These are phyloP conservation scores for Adrianichthys oophorus DNA, from an alignment of 2,797 vertebrate genomes.

Conservation along the genomic window DNA sequence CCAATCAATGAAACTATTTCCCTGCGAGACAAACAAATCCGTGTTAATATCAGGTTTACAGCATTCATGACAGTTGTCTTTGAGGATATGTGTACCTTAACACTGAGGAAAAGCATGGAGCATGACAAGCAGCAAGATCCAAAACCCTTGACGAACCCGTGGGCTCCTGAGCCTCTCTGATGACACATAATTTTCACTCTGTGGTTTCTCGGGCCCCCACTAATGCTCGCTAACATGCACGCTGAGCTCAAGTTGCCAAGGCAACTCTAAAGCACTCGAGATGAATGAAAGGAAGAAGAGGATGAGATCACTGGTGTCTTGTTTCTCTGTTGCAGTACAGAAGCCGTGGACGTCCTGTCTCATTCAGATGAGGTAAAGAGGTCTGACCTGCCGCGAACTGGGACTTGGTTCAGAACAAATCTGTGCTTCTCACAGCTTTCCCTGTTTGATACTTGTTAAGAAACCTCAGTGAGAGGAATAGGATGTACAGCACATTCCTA, in stretches of 20 bases:
- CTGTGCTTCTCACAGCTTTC: not conserved
- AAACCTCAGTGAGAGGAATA: no score
- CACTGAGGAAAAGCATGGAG: slow-evolving; percentile 43
- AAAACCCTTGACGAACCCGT: slow-evolving; percentile 59
- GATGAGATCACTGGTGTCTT: slow-evolving; percentile 81
- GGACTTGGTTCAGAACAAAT: slow-evolving; percentile 32
- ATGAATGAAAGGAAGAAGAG: slow-evolving; percentile 73
- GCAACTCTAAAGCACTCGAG: slow-evolving; percentile 73
- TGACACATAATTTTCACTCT: slow-evolving; percentile 75
- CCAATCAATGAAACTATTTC: no score
- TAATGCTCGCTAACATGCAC: slow-evolving; percentile 40
- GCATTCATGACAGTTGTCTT: slow-evolving; percentile 11
- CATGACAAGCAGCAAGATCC: slow-evolving; percentile 49
- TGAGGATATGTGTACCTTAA: slow-evolving; percentile 28
- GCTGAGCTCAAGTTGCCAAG: slow-evolving; percentile 68
- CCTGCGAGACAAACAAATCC: no score
- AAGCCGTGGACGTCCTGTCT: slow-evolving; percentile 60
- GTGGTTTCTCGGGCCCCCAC: slow-evolving; percentile 68
- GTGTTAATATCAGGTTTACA: slow-evolving; percentile 34
- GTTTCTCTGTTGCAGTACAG: slow-evolving; percentile 72
- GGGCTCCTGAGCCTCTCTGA: slow-evolving; percentile 74
- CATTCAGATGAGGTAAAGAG: slow-evolving; percentile 58
- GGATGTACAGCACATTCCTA: no score
- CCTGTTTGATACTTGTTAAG: no score
- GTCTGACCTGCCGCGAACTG: slow-evolving; percentile 41